These are phyloP conservation scores for Pao palembangensis DNA, from an alignment of 2,113 vertebrate species.

Conservation along the genomic window DNA sequence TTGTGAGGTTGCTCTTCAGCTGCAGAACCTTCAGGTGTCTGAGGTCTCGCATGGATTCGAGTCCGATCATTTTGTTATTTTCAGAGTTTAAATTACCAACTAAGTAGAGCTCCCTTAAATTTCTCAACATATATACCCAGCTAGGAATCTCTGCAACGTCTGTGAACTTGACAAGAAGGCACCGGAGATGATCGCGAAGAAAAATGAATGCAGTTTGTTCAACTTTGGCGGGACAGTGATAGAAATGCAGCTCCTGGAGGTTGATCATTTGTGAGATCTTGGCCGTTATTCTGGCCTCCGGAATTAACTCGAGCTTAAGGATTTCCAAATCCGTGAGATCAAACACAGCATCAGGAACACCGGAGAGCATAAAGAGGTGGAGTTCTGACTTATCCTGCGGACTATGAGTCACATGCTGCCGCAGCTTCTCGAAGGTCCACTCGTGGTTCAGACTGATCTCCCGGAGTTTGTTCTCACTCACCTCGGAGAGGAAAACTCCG, in stretches of 20 bases:
- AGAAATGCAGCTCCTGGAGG: slow-evolving; percentile 94
- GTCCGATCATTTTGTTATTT: slow-evolving; percentile 98
- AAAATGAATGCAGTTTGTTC: slow-evolving; percentile 97
- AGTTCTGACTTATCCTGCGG: slow-evolving; percentile 91
- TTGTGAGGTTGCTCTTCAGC: slow-evolving; percentile 97
- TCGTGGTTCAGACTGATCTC: slow-evolving; percentile 96
- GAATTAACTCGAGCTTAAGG: slow-evolving; percentile 92
- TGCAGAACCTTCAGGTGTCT: slow-evolving; percentile 91
- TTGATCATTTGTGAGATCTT: slow-evolving; percentile 98
- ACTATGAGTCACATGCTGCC: slow-evolving; percentile 91
- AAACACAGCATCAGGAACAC: slow-evolving; percentile 92
- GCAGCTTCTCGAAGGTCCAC: slow-evolving; percentile 94
- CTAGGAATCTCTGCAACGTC: slow-evolving; percentile 96
- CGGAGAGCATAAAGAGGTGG: slow-evolving; percentile 94
- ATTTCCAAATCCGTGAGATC: slow-evolving; percentile 93
- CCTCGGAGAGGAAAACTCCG: slow-evolving; percentile 94
- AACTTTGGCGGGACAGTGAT: slow-evolving; percentile 95
- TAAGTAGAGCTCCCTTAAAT: slow-evolving; percentile 89
- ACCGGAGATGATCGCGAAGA: slow-evolving; percentile 93
- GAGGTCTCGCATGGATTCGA: slow-evolving; percentile 93
- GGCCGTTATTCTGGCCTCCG: slow-evolving; percentile 92
- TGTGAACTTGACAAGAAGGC: slow-evolving; percentile 98
- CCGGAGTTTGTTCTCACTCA: slow-evolving; percentile 95
- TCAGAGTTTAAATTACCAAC: slow-evolving; percentile 97
- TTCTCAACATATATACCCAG: slow-evolving; percentile 95